Percentiles rank a stretch among this genome's conserved stretches.
These are phyloP conservation scores for Tiliacea citrago DNA, from an alignment of 2,888 invertebrate genomes.

Conservation along the genomic window DNA sequence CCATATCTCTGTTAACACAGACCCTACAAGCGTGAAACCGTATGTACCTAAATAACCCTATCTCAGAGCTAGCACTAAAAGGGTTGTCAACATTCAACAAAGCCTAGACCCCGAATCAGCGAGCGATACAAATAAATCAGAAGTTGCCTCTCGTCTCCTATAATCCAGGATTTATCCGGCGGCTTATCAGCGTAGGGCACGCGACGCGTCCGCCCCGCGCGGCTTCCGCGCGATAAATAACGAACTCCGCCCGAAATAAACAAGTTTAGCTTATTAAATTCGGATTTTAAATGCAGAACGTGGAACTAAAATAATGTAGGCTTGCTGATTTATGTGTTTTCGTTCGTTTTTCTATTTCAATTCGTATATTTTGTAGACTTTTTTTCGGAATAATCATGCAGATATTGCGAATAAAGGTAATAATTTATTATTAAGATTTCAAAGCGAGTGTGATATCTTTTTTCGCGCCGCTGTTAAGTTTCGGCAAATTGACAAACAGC, in stretches of 20 bases:
- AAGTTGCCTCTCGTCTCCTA: conserved; percentile 48
- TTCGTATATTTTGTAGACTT: conserved; percentile 8
- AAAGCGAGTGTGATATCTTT: neutral
- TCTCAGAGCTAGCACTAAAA: conserved; percentile 28
- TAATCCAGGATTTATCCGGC: conserved; percentile 59
- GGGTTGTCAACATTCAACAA: conserved; percentile 32
- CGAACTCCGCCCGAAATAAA: conserved; percentile 57
- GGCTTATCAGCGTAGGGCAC: conserved; percentile 59
- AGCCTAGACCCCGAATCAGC: conserved; percentile 48
- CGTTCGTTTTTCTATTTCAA: conserved; percentile 32
- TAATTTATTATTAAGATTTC: conserved; percentile 10
- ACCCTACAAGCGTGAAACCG: conserved; percentile 8
- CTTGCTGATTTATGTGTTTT: conserved; percentile 44
- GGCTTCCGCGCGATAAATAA: conserved; percentile 60
- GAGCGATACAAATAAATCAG: conserved; percentile 59
- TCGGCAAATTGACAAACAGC: conserved; percentile 15
- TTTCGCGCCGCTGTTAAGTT: conserved; percentile 7
- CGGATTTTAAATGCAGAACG: conserved; percentile 55
- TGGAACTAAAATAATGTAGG: conserved; percentile 53
- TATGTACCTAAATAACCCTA: conserved; percentile 31
- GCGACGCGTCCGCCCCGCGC: conserved; percentile 55
- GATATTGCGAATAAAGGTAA: conserved; percentile 11
- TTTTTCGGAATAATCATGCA: neutral
- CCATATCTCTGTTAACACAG: conserved; percentile 5
- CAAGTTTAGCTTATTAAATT: conserved; percentile 63